Evolutionary conservation across 1,140 invertebrate genomes (phyloP), one percentile per base, ranked within the genome.

Genomic region (Melipona quadrifasciata): DNA sequence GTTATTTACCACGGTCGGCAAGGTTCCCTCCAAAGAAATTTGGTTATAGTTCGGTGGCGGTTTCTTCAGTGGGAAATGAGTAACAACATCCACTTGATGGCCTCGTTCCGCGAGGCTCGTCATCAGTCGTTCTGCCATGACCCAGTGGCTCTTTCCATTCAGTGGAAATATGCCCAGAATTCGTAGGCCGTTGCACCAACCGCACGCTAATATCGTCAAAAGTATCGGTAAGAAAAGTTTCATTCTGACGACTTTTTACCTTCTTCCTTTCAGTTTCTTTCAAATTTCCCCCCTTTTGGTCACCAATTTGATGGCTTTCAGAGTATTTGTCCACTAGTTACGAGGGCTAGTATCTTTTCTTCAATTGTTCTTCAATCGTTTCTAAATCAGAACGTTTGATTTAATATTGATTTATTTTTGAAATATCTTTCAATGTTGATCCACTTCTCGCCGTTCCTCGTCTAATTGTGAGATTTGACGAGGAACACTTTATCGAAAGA

Each of bases 51-150:
- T 95, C 0, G 87, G 70, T 24, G 91, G 65, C 0, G 91, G 88
- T 16, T 91, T 91, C 55, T 93, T 93, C 16, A 85, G 31, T 0
- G 94, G 93, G 80, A 94, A 95, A n/a, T 94, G 92, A 3, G 91
- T 90, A 12, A 95, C 78, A 0, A 95, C 92, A 31, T 94, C 93
- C 0, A 95, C 92, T 27, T 93, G 91, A 85, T 95, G 95, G 1
- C 95, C 95, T 1, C 92, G 91, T 19, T 78, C 86, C 1, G 94
- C 95, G 0, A 95, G 82, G 16, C 71, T 90, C 39, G 90, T 90
- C 87, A 95, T 92, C 16, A 95, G 14, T 8, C 85, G 53, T 58
- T 93, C 91, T 0, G 19, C 72, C 67, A 96, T 93, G 0, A 91
- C 51, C 79, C 92, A 94, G 80, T 95, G 95, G 76, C 95, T 95